Base-by-base conservation (phyloP, 1,140 invertebrate species). In the Zaprionus inermis region DNA sequence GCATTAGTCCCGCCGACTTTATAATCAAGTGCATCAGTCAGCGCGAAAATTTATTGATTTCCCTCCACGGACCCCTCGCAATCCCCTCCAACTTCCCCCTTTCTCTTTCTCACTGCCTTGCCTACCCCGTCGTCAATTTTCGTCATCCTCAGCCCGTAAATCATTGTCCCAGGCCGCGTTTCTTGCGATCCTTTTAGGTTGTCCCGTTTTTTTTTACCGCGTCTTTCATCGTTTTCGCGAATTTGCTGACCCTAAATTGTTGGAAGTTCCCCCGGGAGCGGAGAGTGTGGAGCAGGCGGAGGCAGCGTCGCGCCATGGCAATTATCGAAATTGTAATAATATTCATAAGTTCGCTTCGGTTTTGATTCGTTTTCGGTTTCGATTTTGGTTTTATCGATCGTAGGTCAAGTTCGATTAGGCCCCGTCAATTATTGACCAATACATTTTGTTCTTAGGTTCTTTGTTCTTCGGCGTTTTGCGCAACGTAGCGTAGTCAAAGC, bases 281-380 rank as follows among this genome's bases (percentile, higher is more conserved):
- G 12, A 38, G 36, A 14, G 14, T 36, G 34, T 4, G 14, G 36
- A 38, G 14, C 12, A n/a, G n/a, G 36, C 36, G 14, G 36, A 38
- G 36, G 38, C 38, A 44, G 18, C 69, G 65, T 59, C 55, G 56
- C 71, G 49, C 73, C 74, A 57, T 46, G 79, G 76, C 84, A 88
- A 88, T 88, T 89, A 88, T 88, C 69, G 77, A 83, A 89, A 88
- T 88, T 88, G 83, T 88, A 88, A 88, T 89, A 83, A 88, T 89
- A 83, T 80, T 68, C 76, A 77, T 77, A 74, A 72, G 72, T 54
- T 67, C 58, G 44, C 41, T 63, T 66, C 68, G 34, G 38, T 38
- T 32, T 56, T 44, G 34, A 24, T 44, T 46, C 36, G 49, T 55
- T 68, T 44, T 5, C 28, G 14, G 36, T 56, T 49, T 28, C 49